These are phyloP conservation scores for Melanostoma scalare DNA, from an alignment of 2,888 invertebrate species.

Conservation along the genomic window DNA sequence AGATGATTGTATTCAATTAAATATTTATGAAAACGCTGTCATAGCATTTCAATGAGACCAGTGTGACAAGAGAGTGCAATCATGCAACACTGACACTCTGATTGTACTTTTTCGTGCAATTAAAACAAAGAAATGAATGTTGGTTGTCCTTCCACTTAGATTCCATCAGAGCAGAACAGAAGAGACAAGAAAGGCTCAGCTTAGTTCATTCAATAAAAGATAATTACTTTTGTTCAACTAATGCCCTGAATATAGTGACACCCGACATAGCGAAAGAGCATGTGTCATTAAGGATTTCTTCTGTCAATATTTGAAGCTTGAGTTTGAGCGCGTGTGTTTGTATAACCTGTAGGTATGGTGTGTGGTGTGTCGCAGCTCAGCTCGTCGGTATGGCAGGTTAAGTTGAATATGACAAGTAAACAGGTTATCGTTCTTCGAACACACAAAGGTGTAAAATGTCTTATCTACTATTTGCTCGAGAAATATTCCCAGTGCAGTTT, in stretches of 20 bases:
- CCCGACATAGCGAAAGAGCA: neutral
- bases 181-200: too few relatives aligned
- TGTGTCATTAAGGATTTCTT: conserved; percentile 7
- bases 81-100: conserved; percentile 34
- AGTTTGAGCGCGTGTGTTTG: neutral
- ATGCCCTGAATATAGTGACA: neutral
- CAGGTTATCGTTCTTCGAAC: conserved; percentile 3
- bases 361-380: neutral
- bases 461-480: conserved; percentile 3
- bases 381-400: neutral
- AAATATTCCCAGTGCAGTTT: too few relatives aligned
- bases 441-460: neutral
- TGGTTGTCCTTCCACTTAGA: neutral
- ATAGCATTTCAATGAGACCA: conserved; percentile 59
- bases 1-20: conserved; percentile 63
- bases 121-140: neutral
- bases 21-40: conserved; percentile 58
- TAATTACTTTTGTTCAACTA: neutral
- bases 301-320: conserved; percentile 23
- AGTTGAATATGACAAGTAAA: neutral
- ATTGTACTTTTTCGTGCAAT: conserved; percentile 7
- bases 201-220: neutral
- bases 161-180: neutral
- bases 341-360: neutral
- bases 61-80: conserved; percentile 19